These are phyloP conservation scores for Drosophila leonis DNA, from an alignment of 2,888 invertebrate species.

Conservation along the genomic window DNA sequence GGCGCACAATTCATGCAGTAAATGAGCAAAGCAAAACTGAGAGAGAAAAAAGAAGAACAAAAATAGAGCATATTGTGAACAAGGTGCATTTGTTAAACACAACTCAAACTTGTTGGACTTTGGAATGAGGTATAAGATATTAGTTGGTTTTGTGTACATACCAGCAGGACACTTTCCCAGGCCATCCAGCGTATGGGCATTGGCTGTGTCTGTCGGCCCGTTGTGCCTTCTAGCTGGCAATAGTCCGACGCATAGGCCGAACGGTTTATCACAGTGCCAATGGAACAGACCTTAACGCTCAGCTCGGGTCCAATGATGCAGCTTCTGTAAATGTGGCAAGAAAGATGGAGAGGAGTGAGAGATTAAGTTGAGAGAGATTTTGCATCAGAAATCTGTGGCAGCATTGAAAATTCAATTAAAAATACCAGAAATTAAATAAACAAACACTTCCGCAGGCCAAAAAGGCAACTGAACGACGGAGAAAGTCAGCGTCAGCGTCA, in stretches of 20 bases:
- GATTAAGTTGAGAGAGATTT: constrained; percentile 34
- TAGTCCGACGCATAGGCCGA: constrained; percentile 91
- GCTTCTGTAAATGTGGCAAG: constrained; percentile 87
- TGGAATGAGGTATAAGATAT: background rate
- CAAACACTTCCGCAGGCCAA: constrained; percentile 74
- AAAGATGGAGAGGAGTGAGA: constrained; percentile 1
- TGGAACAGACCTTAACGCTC: constrained; percentile 90
- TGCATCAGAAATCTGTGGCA: constrained; percentile 48
- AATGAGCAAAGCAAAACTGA: constrained; percentile 31
- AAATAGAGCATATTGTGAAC: constrained; percentile 10
- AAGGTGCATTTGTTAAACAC: constrained; percentile 19
- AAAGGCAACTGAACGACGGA: constrained; percentile 36
- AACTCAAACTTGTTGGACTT: background rate
- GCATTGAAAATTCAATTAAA: constrained; percentile 77
- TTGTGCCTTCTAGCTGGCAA: constrained; percentile 90
- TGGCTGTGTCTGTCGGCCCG: constrained; percentile 86
- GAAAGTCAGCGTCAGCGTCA: constrained; percentile 29
- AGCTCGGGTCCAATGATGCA: constrained; percentile 92
- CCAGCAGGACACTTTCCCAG: constrained; percentile 93
- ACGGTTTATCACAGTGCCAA: constrained; percentile 89
- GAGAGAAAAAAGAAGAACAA: background rate
- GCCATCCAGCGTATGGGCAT: constrained; percentile 95
- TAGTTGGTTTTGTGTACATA: constrained; percentile 84
- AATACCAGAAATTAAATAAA: constrained; percentile 76
- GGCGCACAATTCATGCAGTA: constrained; percentile 52